Evolutionary conservation across 2,888 invertebrate species (phyloP).

Genomic region (Nasonia oneida): DNA sequence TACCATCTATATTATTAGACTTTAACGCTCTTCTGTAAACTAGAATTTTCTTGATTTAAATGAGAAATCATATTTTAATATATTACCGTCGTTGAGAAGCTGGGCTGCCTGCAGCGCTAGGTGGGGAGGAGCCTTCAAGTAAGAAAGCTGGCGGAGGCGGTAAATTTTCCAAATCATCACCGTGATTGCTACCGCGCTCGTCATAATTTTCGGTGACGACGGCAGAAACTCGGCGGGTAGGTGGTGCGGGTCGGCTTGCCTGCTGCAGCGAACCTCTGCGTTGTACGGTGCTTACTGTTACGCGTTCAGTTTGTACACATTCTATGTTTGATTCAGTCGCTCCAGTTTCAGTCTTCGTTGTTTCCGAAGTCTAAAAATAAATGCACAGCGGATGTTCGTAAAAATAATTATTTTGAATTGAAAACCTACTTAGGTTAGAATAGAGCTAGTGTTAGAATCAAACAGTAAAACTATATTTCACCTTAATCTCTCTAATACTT

Average conservation of each 20-base stretch:
- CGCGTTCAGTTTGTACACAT: slow-evolving; percentile 11
- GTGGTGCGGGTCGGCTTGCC: slow-evolving; percentile 86
- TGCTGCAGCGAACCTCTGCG: slow-evolving; percentile 83
- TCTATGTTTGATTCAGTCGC: slow-evolving; percentile 84
- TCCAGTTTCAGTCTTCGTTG: slow-evolving; percentile 74
- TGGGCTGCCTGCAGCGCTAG: slow-evolving; percentile 70
- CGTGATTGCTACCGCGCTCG: slow-evolving; percentile 57
- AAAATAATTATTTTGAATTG: not conserved
- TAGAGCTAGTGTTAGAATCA: not conserved
- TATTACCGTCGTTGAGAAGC: slow-evolving; percentile 74
- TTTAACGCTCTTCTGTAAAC: not conserved
- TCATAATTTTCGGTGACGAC: slow-evolving; percentile 82
- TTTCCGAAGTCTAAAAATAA: slow-evolving; percentile 71
- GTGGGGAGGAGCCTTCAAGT: slow-evolving; percentile 81
- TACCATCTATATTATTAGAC: too few species aligned
- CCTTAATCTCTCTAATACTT: slow-evolving; percentile 63
- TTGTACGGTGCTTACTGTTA: slow-evolving; percentile 72
- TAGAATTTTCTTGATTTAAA: slow-evolving; percentile 18
- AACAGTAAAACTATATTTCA: slow-evolving; percentile 34
- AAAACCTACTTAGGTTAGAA: not conserved
- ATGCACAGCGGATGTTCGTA: not conserved
- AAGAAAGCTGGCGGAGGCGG: slow-evolving; percentile 90
- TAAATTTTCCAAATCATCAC: slow-evolving; percentile 81
- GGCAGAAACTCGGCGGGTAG: slow-evolving; percentile 89
- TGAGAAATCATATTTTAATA: not conserved